phyloP scores from a whole-genome alignment of 1,140 invertebrate species.

The Drosophila littoralis region DNA sequence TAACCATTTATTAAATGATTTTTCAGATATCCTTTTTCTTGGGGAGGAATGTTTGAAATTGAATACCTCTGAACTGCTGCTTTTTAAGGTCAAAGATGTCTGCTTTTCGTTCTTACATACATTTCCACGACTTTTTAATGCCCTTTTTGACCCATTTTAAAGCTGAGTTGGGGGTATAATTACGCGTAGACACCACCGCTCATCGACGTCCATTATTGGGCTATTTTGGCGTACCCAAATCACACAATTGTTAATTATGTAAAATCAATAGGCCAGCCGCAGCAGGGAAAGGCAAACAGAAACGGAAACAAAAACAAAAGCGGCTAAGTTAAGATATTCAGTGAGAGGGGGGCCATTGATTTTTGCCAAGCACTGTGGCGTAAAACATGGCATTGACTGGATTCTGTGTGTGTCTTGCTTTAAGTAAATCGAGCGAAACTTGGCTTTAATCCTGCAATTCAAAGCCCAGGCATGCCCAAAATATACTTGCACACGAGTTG shows the following conservation, averaged over 20 bases:
- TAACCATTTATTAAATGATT: not conserved
- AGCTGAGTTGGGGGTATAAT: slow-evolving; percentile 1
- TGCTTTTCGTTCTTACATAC: too few species aligned
- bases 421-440: slow-evolving; percentile 36
- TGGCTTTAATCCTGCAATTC: slow-evolving; percentile 47
- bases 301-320: slow-evolving; percentile 7
- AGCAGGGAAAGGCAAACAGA: slow-evolving; percentile 14
- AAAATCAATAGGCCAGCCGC: slow-evolving; percentile 60
- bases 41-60: slow-evolving; percentile 1
- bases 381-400: slow-evolving; percentile 25
- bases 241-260: slow-evolving; percentile 64
- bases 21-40: too few species aligned
- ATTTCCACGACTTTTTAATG: not conserved
- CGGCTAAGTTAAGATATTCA: slow-evolving; percentile 17
- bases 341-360: slow-evolving; percentile 42
- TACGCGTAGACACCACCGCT: not conserved
- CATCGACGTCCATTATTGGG: slow-evolving; percentile 21
- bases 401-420: slow-evolving; percentile 10
- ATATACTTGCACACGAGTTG: slow-evolving; percentile 12
- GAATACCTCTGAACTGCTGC: slow-evolving; percentile 1
- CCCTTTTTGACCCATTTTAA: not conserved
- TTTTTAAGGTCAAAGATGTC: not conserved
- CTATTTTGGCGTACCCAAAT: slow-evolving; percentile 47
- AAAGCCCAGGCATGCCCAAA: slow-evolving; percentile 22
- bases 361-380: slow-evolving; percentile 53